These are phyloP conservation scores for Leuciscus idus DNA, from an alignment of 2,113 vertebrate species.

Conservation along the genomic window DNA sequence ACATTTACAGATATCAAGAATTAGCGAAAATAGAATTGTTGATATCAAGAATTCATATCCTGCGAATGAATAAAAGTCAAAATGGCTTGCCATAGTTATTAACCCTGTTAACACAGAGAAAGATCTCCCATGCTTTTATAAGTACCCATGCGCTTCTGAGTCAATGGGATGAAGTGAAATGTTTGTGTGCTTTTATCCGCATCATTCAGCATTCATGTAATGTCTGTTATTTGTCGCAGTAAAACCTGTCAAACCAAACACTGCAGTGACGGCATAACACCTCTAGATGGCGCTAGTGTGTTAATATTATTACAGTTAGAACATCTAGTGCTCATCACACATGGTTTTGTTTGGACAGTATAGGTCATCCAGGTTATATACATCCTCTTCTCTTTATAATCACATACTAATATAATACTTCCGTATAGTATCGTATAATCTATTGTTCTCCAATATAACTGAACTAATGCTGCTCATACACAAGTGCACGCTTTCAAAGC, in stretches of 20 bases:
- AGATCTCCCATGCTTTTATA: neutral
- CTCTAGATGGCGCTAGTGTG: constrained; percentile 27
- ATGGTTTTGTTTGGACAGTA: neutral
- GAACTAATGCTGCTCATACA: constrained; percentile 5
- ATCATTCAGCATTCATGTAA: neutral
- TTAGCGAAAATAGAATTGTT: too few species aligned
- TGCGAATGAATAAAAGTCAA: too few species aligned
- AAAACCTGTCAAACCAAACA: neutral
- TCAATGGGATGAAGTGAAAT: neutral
- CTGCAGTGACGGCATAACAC: neutral
- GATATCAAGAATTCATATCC: too few species aligned
- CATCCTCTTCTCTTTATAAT: neutral
- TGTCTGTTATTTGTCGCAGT: neutral
- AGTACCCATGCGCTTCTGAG: neutral
- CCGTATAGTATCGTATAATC: neutral
- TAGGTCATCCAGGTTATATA: neutral
- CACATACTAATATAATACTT: neutral
- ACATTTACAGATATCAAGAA: too few species aligned
- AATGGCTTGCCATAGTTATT: too few species aligned
- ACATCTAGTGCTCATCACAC: too few species aligned
- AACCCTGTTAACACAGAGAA: neutral
- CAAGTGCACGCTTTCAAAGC: neutral
- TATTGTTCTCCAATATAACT: neutral
- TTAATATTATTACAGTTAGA: neutral
- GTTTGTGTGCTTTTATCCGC: neutral